phyloP scores from a whole-genome alignment of 1,140 invertebrate genomes.

The Hylaeus anthracinus region DNA sequence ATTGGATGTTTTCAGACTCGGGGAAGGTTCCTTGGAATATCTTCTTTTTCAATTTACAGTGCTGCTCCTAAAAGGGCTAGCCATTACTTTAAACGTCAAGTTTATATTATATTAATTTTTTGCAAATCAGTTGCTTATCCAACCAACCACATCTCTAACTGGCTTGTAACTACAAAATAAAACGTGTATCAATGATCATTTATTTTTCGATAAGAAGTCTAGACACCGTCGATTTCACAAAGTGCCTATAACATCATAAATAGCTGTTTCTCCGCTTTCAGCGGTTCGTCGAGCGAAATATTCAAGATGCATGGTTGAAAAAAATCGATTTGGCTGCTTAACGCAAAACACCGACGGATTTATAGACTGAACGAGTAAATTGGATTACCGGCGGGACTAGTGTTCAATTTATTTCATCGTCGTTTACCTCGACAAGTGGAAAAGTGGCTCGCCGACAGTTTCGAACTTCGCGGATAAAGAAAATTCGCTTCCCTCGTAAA shows the following conservation, averaged over 20 bases:
- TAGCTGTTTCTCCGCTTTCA: too few species aligned
- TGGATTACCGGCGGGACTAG: slow-evolving; percentile 17
- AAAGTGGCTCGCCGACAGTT: slow-evolving; percentile 38
- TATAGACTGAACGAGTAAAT: slow-evolving; percentile 10
- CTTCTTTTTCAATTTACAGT: too few species aligned
- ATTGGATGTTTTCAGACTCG: too few species aligned
- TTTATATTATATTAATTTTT: too few species aligned
- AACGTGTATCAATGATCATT: too few species aligned
- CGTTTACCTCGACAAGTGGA: slow-evolving; percentile 46
- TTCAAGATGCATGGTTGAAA: not conserved
- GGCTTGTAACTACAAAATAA: too few species aligned
- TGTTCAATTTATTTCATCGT: slow-evolving; percentile 47
- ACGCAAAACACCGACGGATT: slow-evolving; percentile 12
- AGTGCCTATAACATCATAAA: not conserved
- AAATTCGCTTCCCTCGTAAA: slow-evolving; percentile 36
- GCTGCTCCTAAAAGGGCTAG: too few species aligned
- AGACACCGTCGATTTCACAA: not conserved
- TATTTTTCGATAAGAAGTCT: not conserved
- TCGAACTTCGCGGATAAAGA: slow-evolving; percentile 39
- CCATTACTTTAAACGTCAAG: too few species aligned
- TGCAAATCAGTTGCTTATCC: too few species aligned
- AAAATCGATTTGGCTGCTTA: slow-evolving; percentile 4
- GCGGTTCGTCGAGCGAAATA: not conserved
- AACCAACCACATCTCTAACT: too few species aligned
- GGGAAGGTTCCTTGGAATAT: too few species aligned